phyloP scores from a whole-genome alignment of 2,888 invertebrate species.

The Scelioninae gen. 1 region DNA sequence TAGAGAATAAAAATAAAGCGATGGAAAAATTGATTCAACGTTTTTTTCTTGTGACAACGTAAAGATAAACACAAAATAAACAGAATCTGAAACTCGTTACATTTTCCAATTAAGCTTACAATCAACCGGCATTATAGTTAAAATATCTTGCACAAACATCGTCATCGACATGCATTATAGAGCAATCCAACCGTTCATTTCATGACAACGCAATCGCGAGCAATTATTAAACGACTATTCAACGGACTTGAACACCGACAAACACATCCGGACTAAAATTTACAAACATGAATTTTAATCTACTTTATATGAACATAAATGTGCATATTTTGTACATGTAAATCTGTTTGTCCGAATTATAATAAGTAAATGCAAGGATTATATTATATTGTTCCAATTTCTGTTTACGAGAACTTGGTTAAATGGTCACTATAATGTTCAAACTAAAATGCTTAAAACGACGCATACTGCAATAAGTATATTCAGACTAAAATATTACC shows the following conservation, averaged over 20 bases:
- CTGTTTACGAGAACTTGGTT: no score
- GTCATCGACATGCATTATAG: conserved; percentile 54
- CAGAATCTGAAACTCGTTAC: not conserved
- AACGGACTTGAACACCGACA: conserved; percentile 18
- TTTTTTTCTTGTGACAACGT: not conserved
- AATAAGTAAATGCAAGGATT: no score
- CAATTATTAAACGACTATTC: conserved; percentile 53
- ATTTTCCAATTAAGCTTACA: conserved; percentile 65
- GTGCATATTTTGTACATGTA: not conserved
- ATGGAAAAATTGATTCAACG: not conserved
- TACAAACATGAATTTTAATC: conserved; percentile 23
- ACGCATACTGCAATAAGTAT: no score
- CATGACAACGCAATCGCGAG: conserved; percentile 43
- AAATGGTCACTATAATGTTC: no score
- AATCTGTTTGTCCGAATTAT: not conserved
- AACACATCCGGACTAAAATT: conserved; percentile 4
- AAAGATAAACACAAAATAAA: conserved; percentile 1
- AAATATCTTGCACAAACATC: conserved; percentile 65
- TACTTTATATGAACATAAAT: not conserved
- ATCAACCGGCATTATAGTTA: conserved; percentile 65
- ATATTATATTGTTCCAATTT: no score
- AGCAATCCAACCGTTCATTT: conserved; percentile 19
- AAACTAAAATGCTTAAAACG: no score
- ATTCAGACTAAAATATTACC: no score
- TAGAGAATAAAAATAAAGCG: not conserved